A percentile compares a stretch with the other conserved stretches of the same genome.
Conservation (phyloP, 2,113 vertebrate genomes). For the Mastomys natalensis region DNA sequence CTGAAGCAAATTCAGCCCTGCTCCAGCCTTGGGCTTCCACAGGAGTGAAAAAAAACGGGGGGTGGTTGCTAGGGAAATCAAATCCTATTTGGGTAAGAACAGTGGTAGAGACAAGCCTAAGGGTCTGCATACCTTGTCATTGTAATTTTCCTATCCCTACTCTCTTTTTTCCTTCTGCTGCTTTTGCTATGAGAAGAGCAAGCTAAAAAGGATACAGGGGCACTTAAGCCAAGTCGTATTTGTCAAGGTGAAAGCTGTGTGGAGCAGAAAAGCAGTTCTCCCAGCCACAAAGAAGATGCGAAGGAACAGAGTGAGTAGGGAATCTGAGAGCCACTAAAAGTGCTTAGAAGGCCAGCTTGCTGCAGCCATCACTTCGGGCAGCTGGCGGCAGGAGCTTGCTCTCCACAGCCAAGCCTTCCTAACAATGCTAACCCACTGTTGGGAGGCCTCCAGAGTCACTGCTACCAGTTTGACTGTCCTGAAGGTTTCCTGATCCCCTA, state of each 20-base stretch:
- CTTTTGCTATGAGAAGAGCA: constrained; percentile 80
- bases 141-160: constrained; percentile 80
- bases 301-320: constrained; percentile 79
- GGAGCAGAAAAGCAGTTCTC: constrained; percentile 79
- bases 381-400: background rate
- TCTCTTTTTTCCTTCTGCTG: constrained; percentile 47
- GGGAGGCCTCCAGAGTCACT: background rate
- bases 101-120: background rate
- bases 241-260: constrained; percentile 81
- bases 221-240: constrained; percentile 79
- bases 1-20: constrained; percentile 42
- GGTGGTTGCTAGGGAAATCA: constrained; percentile 58
- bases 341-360: constrained; percentile 73
- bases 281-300: constrained; percentile 77
- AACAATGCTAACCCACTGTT: background rate
- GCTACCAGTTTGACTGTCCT: background rate
- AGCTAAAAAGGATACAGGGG: constrained; percentile 81
- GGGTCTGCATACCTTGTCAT: constrained; percentile 21
- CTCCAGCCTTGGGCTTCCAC: background rate
- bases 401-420: background rate
- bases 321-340: constrained; percentile 80
- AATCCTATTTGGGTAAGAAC: constrained; percentile 33
- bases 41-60: constrained; percentile 5
- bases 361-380: background rate
- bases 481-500: background rate